Percentiles rank a stretch among this genome's conserved stretches.
Evolutionary conservation across 2,888 invertebrate genomes (phyloP).

Genomic region (Gymnosoma rotundatum): DNA sequence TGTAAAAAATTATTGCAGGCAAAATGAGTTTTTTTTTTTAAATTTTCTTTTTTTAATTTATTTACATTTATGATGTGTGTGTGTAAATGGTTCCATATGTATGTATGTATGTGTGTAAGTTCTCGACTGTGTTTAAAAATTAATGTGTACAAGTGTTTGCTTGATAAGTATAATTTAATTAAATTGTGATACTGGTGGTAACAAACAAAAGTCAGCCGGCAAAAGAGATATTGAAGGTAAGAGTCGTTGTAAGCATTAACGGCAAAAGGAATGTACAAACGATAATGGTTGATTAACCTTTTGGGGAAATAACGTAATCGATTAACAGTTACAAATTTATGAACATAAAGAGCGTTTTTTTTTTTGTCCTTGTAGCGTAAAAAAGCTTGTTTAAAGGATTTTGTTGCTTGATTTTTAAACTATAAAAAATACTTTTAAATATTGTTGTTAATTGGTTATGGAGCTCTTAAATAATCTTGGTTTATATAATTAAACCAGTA

Average conservation of each 20-base stretch:
- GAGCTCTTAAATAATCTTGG: neutral
- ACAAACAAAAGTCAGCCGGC: conserved; percentile 29
- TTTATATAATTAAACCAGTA: neutral
- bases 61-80: neutral
- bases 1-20: conserved; percentile 24
- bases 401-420: neutral
- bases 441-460: neutral
- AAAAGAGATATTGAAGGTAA: neutral
- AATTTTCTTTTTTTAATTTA: conserved; percentile 65
- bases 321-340: conserved; percentile 58
- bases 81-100: neutral
- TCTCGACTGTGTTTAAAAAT: conserved; percentile 8
- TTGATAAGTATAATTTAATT: conserved; percentile 65
- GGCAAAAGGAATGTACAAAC: neutral
- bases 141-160: conserved; percentile 38
- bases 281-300: conserved; percentile 67
- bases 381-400: neutral
- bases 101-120: conserved; percentile 4
- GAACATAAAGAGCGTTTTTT: neutral
- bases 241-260: neutral
- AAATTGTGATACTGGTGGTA: conserved; percentile 62
- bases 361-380: neutral
- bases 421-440: neutral
- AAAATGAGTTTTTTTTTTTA: neutral
- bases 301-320: conserved; percentile 54